Conservation (phyloP, 1,140 invertebrate species). For the Matsumurasca onukii region DNA sequence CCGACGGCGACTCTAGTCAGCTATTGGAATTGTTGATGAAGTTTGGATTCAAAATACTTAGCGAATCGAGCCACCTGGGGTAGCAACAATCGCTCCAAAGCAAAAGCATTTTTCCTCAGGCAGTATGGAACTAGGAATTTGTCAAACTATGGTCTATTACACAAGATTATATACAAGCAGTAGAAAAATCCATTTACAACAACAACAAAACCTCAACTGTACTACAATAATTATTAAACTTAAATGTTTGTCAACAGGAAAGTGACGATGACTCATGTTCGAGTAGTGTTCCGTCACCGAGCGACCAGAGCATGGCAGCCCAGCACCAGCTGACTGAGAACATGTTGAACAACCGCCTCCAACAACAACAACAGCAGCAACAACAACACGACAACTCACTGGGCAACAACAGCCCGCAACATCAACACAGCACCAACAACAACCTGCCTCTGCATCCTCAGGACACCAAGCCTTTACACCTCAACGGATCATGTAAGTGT, state of each 20-base stretch:
- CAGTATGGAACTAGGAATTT: too few relatives aligned
- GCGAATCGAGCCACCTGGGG: too few relatives aligned
- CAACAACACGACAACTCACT: constrained; percentile 25
- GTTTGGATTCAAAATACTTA: too few relatives aligned
- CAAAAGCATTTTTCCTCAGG: too few relatives aligned
- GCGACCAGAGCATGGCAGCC: constrained; percentile 21
- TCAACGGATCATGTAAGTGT: constrained; percentile 26
- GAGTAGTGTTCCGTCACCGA: constrained; percentile 15
- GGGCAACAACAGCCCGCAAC: constrained; percentile 32
- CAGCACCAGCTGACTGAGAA: constrained; percentile 10
- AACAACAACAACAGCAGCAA: constrained; percentile 19
- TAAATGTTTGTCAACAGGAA: constrained; percentile 33
- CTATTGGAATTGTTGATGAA: too few relatives aligned
- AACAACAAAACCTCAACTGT: too few relatives aligned
- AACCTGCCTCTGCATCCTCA: constrained; percentile 14
- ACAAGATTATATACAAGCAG: too few relatives aligned
- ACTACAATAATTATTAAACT: too few relatives aligned
- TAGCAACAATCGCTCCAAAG: too few relatives aligned
- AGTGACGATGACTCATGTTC: constrained; percentile 38
- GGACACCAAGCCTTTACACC: constrained; percentile 9
- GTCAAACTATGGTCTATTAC: too few relatives aligned
- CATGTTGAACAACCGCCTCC: background rate
- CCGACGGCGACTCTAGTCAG: too few relatives aligned
- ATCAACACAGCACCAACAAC: constrained; percentile 20
- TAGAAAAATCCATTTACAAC: too few relatives aligned